Evolutionary conservation across 2,113 vertebrate genomes (phyloP).

Genomic region (Ranitomeya variabilis): DNA sequence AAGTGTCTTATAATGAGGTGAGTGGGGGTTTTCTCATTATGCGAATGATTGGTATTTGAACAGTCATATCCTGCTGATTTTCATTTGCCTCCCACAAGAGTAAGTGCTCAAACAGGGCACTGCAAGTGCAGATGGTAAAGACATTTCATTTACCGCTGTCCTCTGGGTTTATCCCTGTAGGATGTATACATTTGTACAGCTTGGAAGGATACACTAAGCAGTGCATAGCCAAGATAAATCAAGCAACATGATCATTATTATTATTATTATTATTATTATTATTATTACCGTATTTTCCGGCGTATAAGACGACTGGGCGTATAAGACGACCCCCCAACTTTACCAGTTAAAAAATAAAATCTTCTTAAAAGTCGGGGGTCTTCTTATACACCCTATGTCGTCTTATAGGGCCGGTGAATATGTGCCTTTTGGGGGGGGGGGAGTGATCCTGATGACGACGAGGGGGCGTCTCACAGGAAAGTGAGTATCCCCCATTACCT

Average conservation of each 20-base stretch:
- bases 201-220: slow-evolving; percentile 12
- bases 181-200: not conserved
- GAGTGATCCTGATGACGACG: too few species aligned
- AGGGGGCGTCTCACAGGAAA: too few species aligned
- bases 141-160: slow-evolving; percentile 1
- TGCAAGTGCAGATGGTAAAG: slow-evolving; percentile 25
- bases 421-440: too few species aligned
- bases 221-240: not conserved
- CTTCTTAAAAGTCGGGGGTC: too few species aligned
- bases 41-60: slow-evolving; percentile 49
- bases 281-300: too few species aligned
- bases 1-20: slow-evolving; percentile 47
- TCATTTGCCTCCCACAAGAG: slow-evolving; percentile 49
- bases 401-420: too few species aligned
- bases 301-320: too few species aligned
- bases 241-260: not conserved
- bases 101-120: slow-evolving; percentile 3
- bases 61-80: slow-evolving; percentile 48
- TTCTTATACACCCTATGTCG: too few species aligned
- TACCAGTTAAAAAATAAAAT: too few species aligned
- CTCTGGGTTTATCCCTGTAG: slow-evolving; percentile 19
- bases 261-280: too few species aligned
- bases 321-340: too few species aligned
- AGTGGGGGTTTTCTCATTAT: slow-evolving; percentile 42
- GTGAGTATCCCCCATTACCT: too few species aligned